phyloP scores from a whole-genome alignment of 2,797 vertebrate genomes.

The Dromococcyx pavoninus region DNA sequence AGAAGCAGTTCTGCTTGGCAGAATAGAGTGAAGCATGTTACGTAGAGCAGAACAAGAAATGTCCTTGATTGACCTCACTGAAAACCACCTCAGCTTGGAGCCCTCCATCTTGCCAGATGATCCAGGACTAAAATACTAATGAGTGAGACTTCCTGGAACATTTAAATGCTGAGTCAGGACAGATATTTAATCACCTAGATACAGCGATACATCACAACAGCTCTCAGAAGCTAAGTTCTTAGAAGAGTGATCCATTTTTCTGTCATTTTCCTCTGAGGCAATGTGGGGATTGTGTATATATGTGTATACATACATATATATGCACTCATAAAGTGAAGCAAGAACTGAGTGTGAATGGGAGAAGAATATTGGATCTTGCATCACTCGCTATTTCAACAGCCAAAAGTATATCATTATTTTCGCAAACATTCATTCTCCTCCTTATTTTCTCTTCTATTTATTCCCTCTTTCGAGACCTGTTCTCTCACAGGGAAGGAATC shows the following conservation, averaged over 20 bases:
- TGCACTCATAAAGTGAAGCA: background rate
- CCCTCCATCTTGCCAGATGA: background rate
- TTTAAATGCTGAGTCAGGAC: background rate
- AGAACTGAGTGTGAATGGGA: background rate
- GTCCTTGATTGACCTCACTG: background rate
- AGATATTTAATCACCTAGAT: background rate
- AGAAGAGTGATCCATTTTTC: background rate
- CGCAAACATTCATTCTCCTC: background rate
- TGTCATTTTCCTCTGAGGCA: background rate
- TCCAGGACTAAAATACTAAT: background rate
- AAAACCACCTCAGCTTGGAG: background rate
- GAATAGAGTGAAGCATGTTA: background rate
- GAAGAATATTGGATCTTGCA: background rate
- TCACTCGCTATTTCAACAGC: background rate
- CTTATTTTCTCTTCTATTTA: background rate
- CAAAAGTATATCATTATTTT: background rate
- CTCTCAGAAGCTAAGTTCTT: background rate
- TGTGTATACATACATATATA: too few species aligned
- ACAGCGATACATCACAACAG: background rate
- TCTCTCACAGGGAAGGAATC: background rate
- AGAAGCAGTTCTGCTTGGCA: background rate
- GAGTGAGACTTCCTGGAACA: background rate
- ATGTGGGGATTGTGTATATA: background rate
- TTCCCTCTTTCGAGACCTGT: background rate
- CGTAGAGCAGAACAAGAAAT: background rate